Base-by-base conservation (phyloP, 2,888 invertebrate species). In the Xestia ashworthii region DNA sequence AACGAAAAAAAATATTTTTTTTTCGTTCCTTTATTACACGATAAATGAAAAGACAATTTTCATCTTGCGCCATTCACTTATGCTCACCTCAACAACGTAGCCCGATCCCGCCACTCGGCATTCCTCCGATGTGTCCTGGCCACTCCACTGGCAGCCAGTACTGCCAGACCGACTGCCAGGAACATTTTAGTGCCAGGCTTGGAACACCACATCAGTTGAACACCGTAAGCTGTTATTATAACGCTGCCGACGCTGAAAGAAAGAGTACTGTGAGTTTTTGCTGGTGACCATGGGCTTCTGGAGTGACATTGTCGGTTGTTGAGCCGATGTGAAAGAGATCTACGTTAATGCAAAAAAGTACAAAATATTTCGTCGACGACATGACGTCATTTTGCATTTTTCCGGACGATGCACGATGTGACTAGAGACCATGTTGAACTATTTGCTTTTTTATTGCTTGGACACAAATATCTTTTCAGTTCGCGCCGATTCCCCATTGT, bases 21-120 rank as follows among this genome's bases (percentile, higher is more conserved):
- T 19, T 32, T 44, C 8, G 32, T 53, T 25, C 4, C 11, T 8
- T n/a, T 12, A n/a, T 16, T 0, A 12, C 6, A n/a, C 11, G 4
- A 46, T 41, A 3, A 58, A 46, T 58, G 4, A 9, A 58, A 60
- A 9, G 4, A 9, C 12, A 9, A 11, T 44, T n/a, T 53, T 46
- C 11, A 9, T 46, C 32, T 65, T 25, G 16, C 16, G 16, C 25
- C 3, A 11, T 55, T 41, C 16, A 11, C 1, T 62, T 11, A 62
- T 22, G 68, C 88, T 88, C 94, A 98, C 98, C 97, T 98, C 85
- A 98, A 97, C 46, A 98, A 95, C 1, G 98, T 97, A 86, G 98
- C 98, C 84, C 98, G 97, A 66, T 98, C 98, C 64, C 97, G 95
- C 98, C 99, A 99, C 90, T 98, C 98, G 71, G 97, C 97, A 91